Evolutionary conservation across 2,888 invertebrate genomes (phyloP), one percentile per base, ranked within the genome.

Genomic region (Eustalomyia histrio): DNA sequence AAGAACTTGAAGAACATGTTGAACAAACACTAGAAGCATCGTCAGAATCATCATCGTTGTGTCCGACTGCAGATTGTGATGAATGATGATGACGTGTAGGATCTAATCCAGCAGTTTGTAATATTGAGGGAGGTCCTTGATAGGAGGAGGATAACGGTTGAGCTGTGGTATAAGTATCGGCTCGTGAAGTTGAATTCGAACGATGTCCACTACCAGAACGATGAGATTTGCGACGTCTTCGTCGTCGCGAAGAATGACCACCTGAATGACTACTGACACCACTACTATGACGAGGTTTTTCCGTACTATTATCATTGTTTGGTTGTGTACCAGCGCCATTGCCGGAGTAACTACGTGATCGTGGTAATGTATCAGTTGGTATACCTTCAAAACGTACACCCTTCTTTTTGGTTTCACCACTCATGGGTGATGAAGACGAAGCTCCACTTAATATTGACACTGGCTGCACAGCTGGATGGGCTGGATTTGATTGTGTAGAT

Each of bases 1-100:
- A 94, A 0, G 96, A 97, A 53, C 94, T 94, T 0, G 96, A 97
- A 0, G 96, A 97, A 84, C 97, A 97, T 14, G 97, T 97, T 52
- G 97, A 97, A 90, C 97, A 97, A 87, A 95, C 94, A 88, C 96
- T 96, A 84, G 94, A 94, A 10, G 93, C 93, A 86, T 95, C 95
- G 86, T 95, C 95, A 7, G 94, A 94, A 65, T 89, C 90, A n/a
- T 89, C 89, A 35, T 78, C 86, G 81, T 81, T 85, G 55, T 33
- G 83, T n/a, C 76, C 68, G 78, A 63, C 8, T 80, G 83, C 16
- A 84, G 65, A 52, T 35, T 76, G 75, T 3, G 80, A 73, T n/a
- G 74, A 73, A 63, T 80, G 76, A 58, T 64, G 78, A 14, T 72
- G 74, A 8, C 75, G 79, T n/a, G 76, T 68, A 14, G 82, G 82